These are phyloP conservation scores for Agonopterix heracliana DNA, from an alignment of 2,888 invertebrate genomes.

Conservation along the genomic window DNA sequence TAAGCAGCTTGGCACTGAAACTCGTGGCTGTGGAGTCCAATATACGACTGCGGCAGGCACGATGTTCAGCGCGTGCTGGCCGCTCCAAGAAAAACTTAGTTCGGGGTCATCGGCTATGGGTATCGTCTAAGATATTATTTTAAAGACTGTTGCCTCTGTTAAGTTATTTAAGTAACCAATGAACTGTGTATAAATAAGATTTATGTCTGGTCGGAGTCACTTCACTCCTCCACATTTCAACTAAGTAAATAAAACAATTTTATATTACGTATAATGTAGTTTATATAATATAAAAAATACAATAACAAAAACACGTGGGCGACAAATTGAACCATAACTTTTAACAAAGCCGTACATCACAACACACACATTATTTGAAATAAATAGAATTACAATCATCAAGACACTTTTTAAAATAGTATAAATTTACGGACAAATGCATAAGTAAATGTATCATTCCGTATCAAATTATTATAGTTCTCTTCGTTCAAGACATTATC, in stretches of 20 bases:
- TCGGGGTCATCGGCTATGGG: no score
- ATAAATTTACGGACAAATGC: no score
- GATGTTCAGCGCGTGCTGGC: no score
- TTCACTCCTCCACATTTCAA: no score
- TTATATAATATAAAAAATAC: slow-evolving; percentile 24
- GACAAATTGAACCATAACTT: not conserved
- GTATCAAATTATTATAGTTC: no score
- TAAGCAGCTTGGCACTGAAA: no score
- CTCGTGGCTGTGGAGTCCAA: no score
- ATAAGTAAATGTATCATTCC: no score
- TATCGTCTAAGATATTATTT: not conserved
- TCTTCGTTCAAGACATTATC: no score
- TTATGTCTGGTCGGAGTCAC: not conserved
- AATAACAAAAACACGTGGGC: slow-evolving; percentile 22
- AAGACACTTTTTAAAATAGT: not conserved
- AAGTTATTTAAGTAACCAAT: not conserved
- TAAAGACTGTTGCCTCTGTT: not conserved
- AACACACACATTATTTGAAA: not conserved
- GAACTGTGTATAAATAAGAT: not conserved
- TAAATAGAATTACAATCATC: not conserved
- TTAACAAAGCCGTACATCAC: no score
- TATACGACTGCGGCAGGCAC: no score
- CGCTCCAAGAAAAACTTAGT: no score
- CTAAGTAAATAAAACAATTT: slow-evolving; percentile 24
- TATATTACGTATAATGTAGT: slow-evolving; percentile 20